Conservation (phyloP, 2,113 vertebrate genomes). For the Azemiops feae region DNA sequence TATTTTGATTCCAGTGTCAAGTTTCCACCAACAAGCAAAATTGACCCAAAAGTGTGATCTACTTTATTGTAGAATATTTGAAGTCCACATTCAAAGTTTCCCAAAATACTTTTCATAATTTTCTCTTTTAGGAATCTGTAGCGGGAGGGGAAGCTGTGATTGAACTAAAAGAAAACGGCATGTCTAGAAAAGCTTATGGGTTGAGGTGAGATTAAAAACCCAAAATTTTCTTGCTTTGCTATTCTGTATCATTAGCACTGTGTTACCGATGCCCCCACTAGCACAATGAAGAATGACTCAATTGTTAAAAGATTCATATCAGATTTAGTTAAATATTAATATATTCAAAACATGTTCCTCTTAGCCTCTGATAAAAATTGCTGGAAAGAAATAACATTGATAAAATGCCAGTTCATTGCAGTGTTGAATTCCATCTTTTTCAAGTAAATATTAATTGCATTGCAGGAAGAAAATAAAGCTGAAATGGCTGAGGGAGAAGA, state of each 20-base stretch:
- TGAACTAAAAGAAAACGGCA: neutral
- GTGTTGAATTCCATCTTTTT: neutral
- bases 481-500: conserved; percentile 17
- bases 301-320: neutral
- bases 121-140: neutral
- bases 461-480: neutral
- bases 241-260: neutral
- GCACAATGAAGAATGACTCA: neutral
- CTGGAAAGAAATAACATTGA: neutral
- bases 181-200: neutral
- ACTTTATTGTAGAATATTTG: neutral
- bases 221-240: neutral
- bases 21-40: neutral
- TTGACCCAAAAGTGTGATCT: neutral
- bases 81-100: neutral
- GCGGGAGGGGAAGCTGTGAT: neutral
- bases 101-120: neutral
- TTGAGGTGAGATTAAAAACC: neutral
- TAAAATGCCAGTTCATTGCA: conserved; percentile 1
- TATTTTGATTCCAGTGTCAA: neutral
- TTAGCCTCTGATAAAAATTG: neutral
- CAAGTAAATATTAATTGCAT: neutral
- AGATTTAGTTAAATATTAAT: neutral
- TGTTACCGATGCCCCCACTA: neutral
- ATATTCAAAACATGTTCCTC: neutral